A percentile compares a stretch with the other conserved stretches of the same genome.
These are phyloP conservation scores for Pristionchus maxplancki DNA, from an alignment of 2,888 invertebrate genomes.

Conservation along the genomic window DNA sequence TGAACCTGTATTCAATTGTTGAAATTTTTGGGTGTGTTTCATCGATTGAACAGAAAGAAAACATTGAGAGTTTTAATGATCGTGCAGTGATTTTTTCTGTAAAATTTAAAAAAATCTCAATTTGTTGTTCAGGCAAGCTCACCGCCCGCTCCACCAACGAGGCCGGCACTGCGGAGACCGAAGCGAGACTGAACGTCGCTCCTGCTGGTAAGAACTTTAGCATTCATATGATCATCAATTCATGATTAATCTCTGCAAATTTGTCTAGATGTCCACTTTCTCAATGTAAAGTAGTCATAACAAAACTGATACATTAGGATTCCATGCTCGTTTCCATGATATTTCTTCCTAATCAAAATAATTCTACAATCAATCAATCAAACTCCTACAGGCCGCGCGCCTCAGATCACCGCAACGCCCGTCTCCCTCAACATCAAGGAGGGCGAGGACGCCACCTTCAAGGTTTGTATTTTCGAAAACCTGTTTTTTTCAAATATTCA, in stretches of 20 bases:
- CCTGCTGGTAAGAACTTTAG: background rate
- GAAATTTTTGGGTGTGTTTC: background rate
- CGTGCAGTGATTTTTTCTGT: background rate
- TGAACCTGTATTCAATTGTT: background rate
- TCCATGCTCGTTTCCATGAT: no score
- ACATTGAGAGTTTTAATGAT: no score
- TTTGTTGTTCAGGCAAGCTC: constrained; percentile 15
- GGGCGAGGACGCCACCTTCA: constrained; percentile 65
- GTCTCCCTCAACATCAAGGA: constrained; percentile 63
- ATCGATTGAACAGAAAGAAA: background rate
- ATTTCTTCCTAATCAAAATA: no score
- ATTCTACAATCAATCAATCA: no score
- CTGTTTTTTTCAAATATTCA: constrained; percentile 28
- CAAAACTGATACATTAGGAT: no score
- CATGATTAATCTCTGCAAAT: no score
- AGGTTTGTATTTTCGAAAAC: constrained; percentile 46
- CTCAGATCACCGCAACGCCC: constrained; percentile 64
- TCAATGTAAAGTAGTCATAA: no score
- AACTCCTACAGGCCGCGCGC: constrained; percentile 54
- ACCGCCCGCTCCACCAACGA: constrained; percentile 81
- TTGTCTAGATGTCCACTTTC: no score
- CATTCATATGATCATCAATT: no score
- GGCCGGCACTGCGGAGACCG: constrained; percentile 87
- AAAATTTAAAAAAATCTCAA: background rate
- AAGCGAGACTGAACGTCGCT: constrained; percentile 85